Base-by-base conservation (phyloP, 2,113 vertebrate genomes). In the Ascaphus truei region DNA sequence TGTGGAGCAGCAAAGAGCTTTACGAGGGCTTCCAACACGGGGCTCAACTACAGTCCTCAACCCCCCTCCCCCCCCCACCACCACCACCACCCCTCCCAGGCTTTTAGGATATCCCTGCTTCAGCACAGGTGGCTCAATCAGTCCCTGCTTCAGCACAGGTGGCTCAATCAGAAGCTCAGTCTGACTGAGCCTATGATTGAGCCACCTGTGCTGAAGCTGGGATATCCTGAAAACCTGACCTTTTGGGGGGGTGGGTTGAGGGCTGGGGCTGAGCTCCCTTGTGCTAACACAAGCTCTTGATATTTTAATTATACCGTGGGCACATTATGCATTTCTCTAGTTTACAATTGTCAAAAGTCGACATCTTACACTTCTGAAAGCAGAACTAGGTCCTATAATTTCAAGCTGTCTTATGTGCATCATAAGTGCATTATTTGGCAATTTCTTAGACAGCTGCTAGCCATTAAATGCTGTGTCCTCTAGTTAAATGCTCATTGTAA, bases 401-500 rank as follows among this genome's bases (percentile, higher is more conserved):
- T 71, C 67, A 71, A 71, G 57, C 67, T 71, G 66, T 69, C 67
- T 61, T 61, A 51, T 47, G 61, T 71, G 45, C 67, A 71, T 71
- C 67, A 71, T 71, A 71, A 61, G 57, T 71, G 67, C 67, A 71
- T 71, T 71, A 71, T 71, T 71, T 71, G 56, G 56, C 57, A 71
- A 71, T 61, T 60, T 71, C 67, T 71, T 71, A 71, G 67, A 71
- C 67, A 71, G 67, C 67, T 71, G 67, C 52, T 71, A 71, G 67
- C 67, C 67, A 71, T 71, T 71, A 71, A 71, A 71, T 45, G 56
- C 67, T 71, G 47, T 71, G 67, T 71, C 67, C 67, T 71, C 67
- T 71, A 71, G 67, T 71, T 71, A 71, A 71, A 71, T 52, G 67
- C 67, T 71, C 67, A 71, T 71, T 71, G 67, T 71, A 71, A 71